Evolutionary conservation across 2,113 vertebrate species (phyloP).

Genomic region (Oxyruncus cristatus): DNA sequence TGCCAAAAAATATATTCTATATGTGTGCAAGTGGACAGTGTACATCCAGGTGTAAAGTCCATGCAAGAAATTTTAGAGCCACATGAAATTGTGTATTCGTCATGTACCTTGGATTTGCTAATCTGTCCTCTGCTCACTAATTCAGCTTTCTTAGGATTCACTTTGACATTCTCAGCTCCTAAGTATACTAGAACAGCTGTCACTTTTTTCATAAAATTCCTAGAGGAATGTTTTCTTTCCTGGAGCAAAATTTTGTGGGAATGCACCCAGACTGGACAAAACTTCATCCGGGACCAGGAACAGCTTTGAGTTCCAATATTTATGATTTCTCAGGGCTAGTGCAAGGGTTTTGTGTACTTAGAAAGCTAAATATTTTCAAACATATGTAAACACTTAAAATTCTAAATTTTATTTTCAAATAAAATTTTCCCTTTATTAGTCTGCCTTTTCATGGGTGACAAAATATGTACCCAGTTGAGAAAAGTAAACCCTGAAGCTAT

Average conservation of each 20-base stretch:
- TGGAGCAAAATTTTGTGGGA: background rate
- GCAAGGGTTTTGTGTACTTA: background rate
- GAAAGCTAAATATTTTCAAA: background rate
- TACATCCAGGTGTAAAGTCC: background rate
- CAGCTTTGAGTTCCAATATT: background rate
- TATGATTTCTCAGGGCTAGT: background rate
- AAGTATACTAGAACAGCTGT: background rate
- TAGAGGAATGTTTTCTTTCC: background rate
- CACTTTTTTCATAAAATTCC: background rate
- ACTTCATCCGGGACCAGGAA: background rate
- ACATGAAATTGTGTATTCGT: accelerated
- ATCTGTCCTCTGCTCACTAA: background rate
- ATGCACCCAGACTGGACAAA: background rate
- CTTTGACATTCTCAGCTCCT: background rate
- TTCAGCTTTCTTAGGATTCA: background rate
- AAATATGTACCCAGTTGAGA: background rate
- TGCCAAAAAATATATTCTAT: background rate
- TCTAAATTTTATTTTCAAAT: background rate
- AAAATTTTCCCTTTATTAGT: background rate
- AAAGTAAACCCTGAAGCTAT: background rate
- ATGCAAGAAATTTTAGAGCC: background rate
- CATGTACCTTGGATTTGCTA: background rate
- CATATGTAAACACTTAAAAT: background rate
- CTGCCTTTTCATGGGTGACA: accelerated
- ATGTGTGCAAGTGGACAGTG: background rate